A percentile compares a stretch with the other conserved stretches of the same genome.
Evolutionary conservation across 2,113 vertebrate species (phyloP).

Genomic region (Buteo buteo): DNA sequence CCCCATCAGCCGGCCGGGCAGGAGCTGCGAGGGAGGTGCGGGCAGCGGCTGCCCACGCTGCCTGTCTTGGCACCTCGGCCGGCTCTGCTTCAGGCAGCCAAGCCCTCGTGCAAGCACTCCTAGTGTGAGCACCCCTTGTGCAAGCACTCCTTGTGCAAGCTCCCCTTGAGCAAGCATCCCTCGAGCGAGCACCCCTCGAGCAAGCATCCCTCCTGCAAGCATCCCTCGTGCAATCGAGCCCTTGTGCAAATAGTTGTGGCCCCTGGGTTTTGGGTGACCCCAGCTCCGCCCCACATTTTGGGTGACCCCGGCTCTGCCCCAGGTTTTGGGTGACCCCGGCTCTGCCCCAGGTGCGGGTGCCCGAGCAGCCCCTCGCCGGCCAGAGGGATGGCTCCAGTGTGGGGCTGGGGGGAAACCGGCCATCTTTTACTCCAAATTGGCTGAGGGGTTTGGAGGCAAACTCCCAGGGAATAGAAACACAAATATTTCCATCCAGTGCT

Average conservation of each 20-base stretch:
- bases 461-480: slow-evolving; percentile 36
- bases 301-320: neutral
- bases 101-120: neutral
- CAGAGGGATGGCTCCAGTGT: neutral
- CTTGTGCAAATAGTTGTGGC: neutral
- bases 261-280: neutral
- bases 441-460: neutral
- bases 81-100: neutral
- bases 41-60: neutral
- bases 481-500: slow-evolving; percentile 46
- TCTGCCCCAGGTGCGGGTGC: neutral
- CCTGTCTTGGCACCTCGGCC: accelerated
- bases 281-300: neutral
- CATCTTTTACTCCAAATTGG: neutral
- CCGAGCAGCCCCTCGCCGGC: neutral
- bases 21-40: accelerated
- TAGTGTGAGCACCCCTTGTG: neutral
- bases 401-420: accelerated
- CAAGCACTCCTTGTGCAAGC: neutral
- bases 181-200: neutral
- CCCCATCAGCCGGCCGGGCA: too few species aligned
- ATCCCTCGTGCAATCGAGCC: accelerated
- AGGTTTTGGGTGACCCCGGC: accelerated
- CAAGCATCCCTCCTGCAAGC: neutral
- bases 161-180: neutral